These are phyloP conservation scores for Eristalis tenax DNA, from an alignment of 2,888 invertebrate species.

Conservation along the genomic window DNA sequence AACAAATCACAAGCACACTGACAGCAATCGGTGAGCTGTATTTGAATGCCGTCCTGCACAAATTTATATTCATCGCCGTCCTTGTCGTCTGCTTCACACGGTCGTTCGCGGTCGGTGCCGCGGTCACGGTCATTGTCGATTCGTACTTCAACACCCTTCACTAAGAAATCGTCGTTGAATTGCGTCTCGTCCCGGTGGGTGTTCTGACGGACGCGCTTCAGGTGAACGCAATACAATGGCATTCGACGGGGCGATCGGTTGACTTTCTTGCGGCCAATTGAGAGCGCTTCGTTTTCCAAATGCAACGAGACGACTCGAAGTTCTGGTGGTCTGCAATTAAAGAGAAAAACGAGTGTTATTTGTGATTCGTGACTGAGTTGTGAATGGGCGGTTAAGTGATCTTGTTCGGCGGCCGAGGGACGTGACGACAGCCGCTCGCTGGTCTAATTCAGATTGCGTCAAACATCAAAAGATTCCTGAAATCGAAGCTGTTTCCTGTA, in stretches of 20 bases:
- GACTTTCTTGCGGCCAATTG: conserved; percentile 2
- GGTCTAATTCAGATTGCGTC: background rate
- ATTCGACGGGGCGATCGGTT: conserved; percentile 33
- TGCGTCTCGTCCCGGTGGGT: conserved; percentile 9
- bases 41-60: conserved; percentile 39
- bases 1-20: conserved; percentile 67
- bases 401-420: background rate
- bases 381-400: background rate
- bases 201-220: conserved; percentile 29
- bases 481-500: background rate
- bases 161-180: conserved; percentile 38
- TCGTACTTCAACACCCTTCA: conserved; percentile 52
- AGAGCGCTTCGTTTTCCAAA: conserved; percentile 22
- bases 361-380: background rate
- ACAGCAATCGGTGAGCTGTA: conserved; percentile 57
- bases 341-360: background rate
- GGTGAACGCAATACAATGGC: conserved; percentile 51
- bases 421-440: background rate
- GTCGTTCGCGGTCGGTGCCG: background rate
- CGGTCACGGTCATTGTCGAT: background rate
- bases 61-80: conserved; percentile 7
- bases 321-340: conserved; percentile 35
- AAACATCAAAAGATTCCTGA: background rate
- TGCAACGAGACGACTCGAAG: conserved; percentile 56
- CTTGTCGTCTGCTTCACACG: background rate